These are phyloP conservation scores for Holcopasites calliopsidis DNA, from an alignment of 1,140 invertebrate species.

Conservation along the genomic window DNA sequence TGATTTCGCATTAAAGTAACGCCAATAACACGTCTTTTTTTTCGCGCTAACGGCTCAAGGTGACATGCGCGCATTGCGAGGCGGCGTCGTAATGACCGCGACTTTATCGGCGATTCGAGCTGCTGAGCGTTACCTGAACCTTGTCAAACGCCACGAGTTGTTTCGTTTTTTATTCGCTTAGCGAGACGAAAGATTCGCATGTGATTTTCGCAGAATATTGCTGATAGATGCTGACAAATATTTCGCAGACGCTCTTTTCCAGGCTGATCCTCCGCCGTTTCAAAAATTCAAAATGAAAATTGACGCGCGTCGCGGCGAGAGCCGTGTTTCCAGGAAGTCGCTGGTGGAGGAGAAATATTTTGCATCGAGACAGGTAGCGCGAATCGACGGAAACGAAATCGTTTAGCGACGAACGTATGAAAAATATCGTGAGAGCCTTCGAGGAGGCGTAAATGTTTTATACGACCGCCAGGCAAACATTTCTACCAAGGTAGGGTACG, in stretches of 20 bases:
- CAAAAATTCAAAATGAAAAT: no score
- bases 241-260: no score
- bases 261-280: no score
- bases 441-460: slow-evolving; percentile 25
- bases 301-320: neutral
- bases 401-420: neutral
- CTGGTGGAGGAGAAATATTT: neutral
- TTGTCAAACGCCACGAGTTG: no score
- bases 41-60: slow-evolving; percentile 9
- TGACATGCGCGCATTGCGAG: neutral
- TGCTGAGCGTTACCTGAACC: neutral
- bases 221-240: no score
- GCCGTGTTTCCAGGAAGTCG: neutral
- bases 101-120: neutral
- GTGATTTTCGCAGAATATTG: no score
- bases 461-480: slow-evolving; percentile 3
- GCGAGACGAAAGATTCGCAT: no score
- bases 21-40: neutral
- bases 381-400: neutral
- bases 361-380: neutral
- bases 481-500: neutral
- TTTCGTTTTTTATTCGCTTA: no score
- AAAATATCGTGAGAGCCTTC: slow-evolving; percentile 20
- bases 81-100: neutral
- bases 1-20: neutral